Evolutionary conservation across 2,888 invertebrate genomes (phyloP), one percentile per base, ranked within the genome.

Genomic region (Drosophila helvetica): DNA sequence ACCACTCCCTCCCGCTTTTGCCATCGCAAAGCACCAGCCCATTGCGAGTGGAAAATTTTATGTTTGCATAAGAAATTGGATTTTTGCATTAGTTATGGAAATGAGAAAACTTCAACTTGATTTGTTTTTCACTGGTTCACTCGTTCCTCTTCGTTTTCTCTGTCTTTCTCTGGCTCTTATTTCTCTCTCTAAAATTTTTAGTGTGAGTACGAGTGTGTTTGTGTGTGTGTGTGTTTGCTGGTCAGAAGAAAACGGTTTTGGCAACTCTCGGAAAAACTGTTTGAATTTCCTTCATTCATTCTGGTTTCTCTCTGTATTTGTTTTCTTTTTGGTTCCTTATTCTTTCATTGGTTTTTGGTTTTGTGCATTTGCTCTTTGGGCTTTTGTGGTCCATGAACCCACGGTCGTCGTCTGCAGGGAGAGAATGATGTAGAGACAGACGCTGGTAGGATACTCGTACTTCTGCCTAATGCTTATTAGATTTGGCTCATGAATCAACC

Each of bases 31-130:
- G 38, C 38, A 38, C 43, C 71, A 60, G 58, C 45, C 62, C 81
- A 86, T 86, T 86, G 78, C 79, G 79, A 90, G 85, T 85, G 79
- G 82, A 82, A 86, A 86, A 89, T 90, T 89, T 90, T 88, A 90
- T 90, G 90, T 90, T 90, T 90, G 88, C 90, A 88, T 89, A 88
- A 90, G 91, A 90, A 90, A 90, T 90, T 90, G 90, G 90, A 90
- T 90, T 90, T 90, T 90, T 90, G 91, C 91, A 90, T 90, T 90
- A 90, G 90, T 90, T 90, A 90, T 90, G 90, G 88, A 90, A 90
- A 90, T 90, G 85, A 84, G 85, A 86, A 86, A 86, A 86, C 85
- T 86, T 86, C 88, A 86, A 86, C 86, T 86, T 88, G 89, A 88
- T 88, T 86, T 84, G 83, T 84, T 84, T 84, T 74, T 84, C 74